These are phyloP conservation scores for Tetragnatha versicolor DNA, from an alignment of 1,140 invertebrate genomes.

Conservation along the genomic window DNA sequence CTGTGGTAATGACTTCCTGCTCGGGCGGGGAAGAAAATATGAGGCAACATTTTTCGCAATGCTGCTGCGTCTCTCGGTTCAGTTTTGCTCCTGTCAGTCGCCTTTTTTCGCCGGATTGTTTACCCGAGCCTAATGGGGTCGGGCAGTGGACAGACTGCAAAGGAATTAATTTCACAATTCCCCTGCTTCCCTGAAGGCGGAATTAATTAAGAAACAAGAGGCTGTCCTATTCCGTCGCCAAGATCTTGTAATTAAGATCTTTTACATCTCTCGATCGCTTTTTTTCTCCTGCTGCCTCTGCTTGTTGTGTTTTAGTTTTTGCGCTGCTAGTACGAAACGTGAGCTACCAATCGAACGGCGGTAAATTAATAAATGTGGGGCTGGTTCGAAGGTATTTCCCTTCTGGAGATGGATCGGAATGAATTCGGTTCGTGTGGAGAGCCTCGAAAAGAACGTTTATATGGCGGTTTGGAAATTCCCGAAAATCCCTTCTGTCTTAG, in stretches of 20 bases:
- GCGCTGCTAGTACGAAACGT: too few species aligned
- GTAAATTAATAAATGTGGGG: too few species aligned
- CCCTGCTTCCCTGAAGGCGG: not conserved
- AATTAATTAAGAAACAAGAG: not conserved
- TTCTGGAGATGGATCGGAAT: too few species aligned
- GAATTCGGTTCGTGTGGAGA: too few species aligned
- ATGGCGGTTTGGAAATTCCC: too few species aligned
- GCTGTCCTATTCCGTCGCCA: not conserved
- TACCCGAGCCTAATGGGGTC: not conserved
- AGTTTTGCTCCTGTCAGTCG: not conserved
- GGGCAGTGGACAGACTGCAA: not conserved
- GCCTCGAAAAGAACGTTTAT: too few species aligned
- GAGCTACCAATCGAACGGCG: too few species aligned
- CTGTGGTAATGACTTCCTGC: conserved; percentile 39
- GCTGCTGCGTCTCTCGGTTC: not conserved
- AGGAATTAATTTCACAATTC: not conserved
- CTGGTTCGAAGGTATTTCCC: too few species aligned
- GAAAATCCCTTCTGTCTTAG: too few species aligned
- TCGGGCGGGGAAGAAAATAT: conserved; percentile 26
- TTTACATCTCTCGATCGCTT: too few species aligned
- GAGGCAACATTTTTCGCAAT: conserved; percentile 18
- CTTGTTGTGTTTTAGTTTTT: too few species aligned
- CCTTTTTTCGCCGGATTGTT: not conserved
- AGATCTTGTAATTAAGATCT: not conserved
- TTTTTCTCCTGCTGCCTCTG: too few species aligned